Evolutionary conservation across 2,113 vertebrate species (phyloP), one percentile per base, ranked within the genome.

Genomic region (Erythrolamprus reginae): DNA sequence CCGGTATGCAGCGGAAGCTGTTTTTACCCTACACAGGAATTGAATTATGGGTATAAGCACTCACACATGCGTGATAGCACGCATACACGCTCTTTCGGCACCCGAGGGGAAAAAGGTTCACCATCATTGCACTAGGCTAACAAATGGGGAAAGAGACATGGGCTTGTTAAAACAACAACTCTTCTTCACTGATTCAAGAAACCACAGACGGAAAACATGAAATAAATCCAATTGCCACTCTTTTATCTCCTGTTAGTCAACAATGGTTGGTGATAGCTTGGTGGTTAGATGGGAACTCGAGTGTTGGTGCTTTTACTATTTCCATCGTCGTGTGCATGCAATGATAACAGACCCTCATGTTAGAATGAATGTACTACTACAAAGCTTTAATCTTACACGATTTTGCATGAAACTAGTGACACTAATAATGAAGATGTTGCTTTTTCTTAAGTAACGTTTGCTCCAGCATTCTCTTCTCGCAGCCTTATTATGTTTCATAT

Each of bases 141-240:
- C 65, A 87, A 89, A 5, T 58, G 82, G 90, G 55, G 42, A 85
- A 92, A 94, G 82, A 93, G 83, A 88, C 10, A 84, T 5, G 33
- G 86, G 90, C 88, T 51, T 91, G n/a, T 84, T 93, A 92, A 92
- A 90, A 88, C 86, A 24, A 8, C 7, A 85, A 88, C 23, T 92
- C 88, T 33, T 91, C 58, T 8, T 92, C 95, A 94, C 85, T 89
- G 93, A 92, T 65, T 47, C 86, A 93, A 89, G 90, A 87, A 84
- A 93, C 88, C 90, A 89, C 82, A 87, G 83, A 82, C 58, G 90
- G 70, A 91, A 90, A 88, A 91, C 28, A 51, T 86, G 65, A 82
- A 90, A 92, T 88, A 90, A 91, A 91, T 91, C 0, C 3, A 45
- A 90, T 93, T 91, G 91, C 90, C 90, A 88, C 0, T n/a, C 91